phyloP scores from a whole-genome alignment of 2,888 invertebrate species.

The Xylota sylvarum region DNA sequence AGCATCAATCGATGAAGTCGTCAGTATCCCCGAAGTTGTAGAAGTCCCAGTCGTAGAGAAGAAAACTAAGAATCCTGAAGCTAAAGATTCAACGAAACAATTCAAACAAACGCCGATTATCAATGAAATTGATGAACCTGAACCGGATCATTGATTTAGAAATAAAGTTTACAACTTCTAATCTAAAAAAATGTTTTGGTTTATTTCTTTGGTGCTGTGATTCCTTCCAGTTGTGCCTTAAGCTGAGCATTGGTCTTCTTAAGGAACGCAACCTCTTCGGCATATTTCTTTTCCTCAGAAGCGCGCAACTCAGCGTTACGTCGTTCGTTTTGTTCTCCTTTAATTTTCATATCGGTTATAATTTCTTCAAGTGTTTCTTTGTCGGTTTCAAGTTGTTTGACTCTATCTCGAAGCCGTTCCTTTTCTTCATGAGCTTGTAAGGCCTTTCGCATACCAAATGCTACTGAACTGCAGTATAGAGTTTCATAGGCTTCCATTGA shows the following conservation, averaged over 20 bases:
- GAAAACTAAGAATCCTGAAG: constrained; percentile 39
- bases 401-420: constrained; percentile 91
- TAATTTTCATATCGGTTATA: constrained; percentile 88
- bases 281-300: constrained; percentile 96
- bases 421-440: constrained; percentile 91
- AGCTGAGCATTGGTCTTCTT: constrained; percentile 97
- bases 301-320: constrained; percentile 92
- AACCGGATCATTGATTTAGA: constrained; percentile 72
- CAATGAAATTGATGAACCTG: constrained; percentile 85
- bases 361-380: constrained; percentile 84
- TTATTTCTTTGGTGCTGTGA: constrained; percentile 96
- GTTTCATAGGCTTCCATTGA: constrained; percentile 98
- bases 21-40: constrained; percentile 22
- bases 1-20: constrained; percentile 54
- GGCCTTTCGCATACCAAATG: constrained; percentile 99
- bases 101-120: constrained; percentile 85
- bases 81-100: constrained; percentile 74
- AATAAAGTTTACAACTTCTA: constrained; percentile 44
- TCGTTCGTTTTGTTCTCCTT: constrained; percentile 93
- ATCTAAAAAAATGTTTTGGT: constrained; percentile 17
- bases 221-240: constrained; percentile 97
- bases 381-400: constrained; percentile 88
- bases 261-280: constrained; percentile 95
- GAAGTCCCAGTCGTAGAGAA: constrained; percentile 61
- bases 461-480: constrained; percentile 98